Base-by-base conservation (phyloP, 2,888 invertebrate species). In the Holacanthella duospinosa region DNA sequence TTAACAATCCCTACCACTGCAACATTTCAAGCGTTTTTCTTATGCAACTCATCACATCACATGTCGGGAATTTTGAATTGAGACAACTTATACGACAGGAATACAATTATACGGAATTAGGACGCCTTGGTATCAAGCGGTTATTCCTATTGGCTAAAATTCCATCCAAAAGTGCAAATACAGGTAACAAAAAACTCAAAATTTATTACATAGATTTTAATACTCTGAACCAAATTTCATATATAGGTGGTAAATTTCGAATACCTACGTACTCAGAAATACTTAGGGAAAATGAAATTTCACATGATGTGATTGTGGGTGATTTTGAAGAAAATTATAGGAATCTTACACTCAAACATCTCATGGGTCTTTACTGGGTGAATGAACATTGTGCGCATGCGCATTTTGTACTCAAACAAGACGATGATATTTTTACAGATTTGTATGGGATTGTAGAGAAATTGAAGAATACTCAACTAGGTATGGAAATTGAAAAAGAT, bases 341-440 rank as follows among this genome's bases (percentile, higher is more conserved):
- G 73, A 89, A 90, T 77, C 77, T 90, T n/a, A 89, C 88, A 2
- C 85, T 85, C 72, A 90, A 90, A 77, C 89, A 90, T 74, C 76
- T 87, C 0, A 89, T 89, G 88, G 89, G 89, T 0, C 76, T 90
- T 43, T 82, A 83, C 71, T 91, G 89, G 89, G 85, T 83, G 0
- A 78, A 81, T 0, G 78, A 78, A n/a, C 78, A 80, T 72, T 90
- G 89, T 74, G 74, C 74, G 1, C 77, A 80, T 16, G 81, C 84
- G 1, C 80, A 82, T 64, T 87, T 82, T 72, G 80, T 89, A 29
- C 80, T 89, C 29, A 91, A 91, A 81, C 84, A 87, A 77, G 90
- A 91, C 75, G 89, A 90, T 75, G 90, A 90, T 74, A 86, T 85
- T 56, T 84, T 87, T 2, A 82, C 86, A 24, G 85, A 89, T 76